Evolutionary conservation across 1,140 invertebrate genomes (phyloP), one percentile per base, ranked within the genome.

Genomic region (Asbolus verrucosus): DNA sequence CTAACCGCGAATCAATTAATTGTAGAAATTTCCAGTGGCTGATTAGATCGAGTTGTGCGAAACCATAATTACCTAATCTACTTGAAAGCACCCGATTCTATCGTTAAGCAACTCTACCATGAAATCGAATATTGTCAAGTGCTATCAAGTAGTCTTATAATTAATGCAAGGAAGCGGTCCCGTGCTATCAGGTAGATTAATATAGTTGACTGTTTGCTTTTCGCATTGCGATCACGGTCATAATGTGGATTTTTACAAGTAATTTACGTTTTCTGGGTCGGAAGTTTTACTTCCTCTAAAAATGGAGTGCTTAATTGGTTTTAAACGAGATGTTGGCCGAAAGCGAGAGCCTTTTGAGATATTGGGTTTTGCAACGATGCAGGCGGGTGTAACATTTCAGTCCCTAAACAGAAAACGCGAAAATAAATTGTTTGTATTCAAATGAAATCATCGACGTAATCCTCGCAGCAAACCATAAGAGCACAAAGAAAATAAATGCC

Each of bases 1-100:
- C 19, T 27, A 54, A 27, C 24, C 21, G 27, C 46, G 46, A 54
- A 54, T 54, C 46, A 54, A 54, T 54, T 54, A 54, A 54, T 54
- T 11, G 46, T 21, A 54, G 46, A 54, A 54, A 54, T 54, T 54
- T 54, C 46, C 46, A 54, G 46, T 27, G 46, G 46, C 46, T 54
- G 46, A 54, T 54, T 54, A 54, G 27, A 54, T 54, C 46, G 46
- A 54, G 46, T 54, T 54, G 46, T 54, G 46, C 46, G 46, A 54
- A 54, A 54, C 46, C 46, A 54, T 54, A 54, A 54, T 54, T 54
- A 54, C 46, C 46, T 54, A 54, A 54, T 54, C 46, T 54, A 54
- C 19, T 54, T 54, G 46, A 54, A 54, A 54, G 46, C 46, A 54
- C 46, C 46, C 46, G 46, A 54, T 54, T 54, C 46, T 27, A 54